phyloP scores from a whole-genome alignment of 2,113 vertebrate genomes.

The cattle (Bos taurus) region ARS-UCD2.0 NC_037357.1:121931501-121932000 shows the following conservation, averaged over 20 bases:
- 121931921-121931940: slow-evolving; percentile 17
- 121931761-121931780: background rate
- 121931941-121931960: slow-evolving; percentile 14
- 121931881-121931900: slow-evolving; percentile 40
- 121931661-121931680: background rate
- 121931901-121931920: slow-evolving; percentile 30
- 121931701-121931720: background rate
- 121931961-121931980: background rate
- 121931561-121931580: slow-evolving; percentile 21
- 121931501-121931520: slow-evolving; percentile 6
- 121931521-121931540: background rate
- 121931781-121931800: background rate
- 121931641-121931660: background rate
- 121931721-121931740: background rate
- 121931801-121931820: background rate
- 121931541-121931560: background rate
- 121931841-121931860: slow-evolving; percentile 35
- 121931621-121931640: background rate
- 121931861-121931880: background rate
- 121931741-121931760: background rate
- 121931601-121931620: background rate
- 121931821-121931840: slow-evolving; percentile 19
- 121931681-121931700: background rate
- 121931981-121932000: background rate
- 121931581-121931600: background rate